Base-by-base conservation (phyloP, 2,888 invertebrate species). In the Colletes collaris region DNA sequence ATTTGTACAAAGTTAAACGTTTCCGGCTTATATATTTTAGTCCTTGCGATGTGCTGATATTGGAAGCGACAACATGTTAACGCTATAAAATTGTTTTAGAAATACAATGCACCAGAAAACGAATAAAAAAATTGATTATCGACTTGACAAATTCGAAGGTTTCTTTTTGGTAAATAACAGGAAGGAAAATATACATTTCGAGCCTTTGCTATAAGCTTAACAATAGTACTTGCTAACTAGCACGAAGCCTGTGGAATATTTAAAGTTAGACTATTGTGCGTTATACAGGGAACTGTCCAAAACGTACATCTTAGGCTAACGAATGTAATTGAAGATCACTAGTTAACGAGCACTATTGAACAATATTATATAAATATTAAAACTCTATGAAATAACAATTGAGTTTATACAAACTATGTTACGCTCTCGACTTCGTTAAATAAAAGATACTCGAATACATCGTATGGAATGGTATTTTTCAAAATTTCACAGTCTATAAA, bases 301-400 rank as follows among this genome's bases (percentile, higher is more conserved):
- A 70, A 16, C 11, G 10, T 56, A 60, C 0, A 56, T 37, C n/a
- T 79, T 55, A 50, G 27, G 13, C 63, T 71, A 55, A 19, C 52
- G n/a, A 66, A 58, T 62, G 27, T 35, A 55, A 64, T 78, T 35
- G 59, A n/a, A 27, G 8, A 46, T 68, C 16, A 64, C 55, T 53
- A 79, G 56, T 79, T 79, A 79, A 46, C 55, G 50, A 72, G 72
- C 58, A 52, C 52, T 68, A 65, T 71, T 67, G 59, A 46, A 67
- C 46, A 10, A 27, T 59, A 27, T 40, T n/a, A 55, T 63, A 60
- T 10, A 69, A 64, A 67, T 19, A 10, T 58, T 58, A 56, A 76
- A 65, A 35, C n/a, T 55, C 55, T 52, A 68, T 44, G 27, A 46
- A 55, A 65, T 64, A 53, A 71, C 55, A 56, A 19, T 67, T 53